Evolutionary conservation across 2,888 invertebrate species (phyloP).

Genomic region (Octonoba sinensis): DNA sequence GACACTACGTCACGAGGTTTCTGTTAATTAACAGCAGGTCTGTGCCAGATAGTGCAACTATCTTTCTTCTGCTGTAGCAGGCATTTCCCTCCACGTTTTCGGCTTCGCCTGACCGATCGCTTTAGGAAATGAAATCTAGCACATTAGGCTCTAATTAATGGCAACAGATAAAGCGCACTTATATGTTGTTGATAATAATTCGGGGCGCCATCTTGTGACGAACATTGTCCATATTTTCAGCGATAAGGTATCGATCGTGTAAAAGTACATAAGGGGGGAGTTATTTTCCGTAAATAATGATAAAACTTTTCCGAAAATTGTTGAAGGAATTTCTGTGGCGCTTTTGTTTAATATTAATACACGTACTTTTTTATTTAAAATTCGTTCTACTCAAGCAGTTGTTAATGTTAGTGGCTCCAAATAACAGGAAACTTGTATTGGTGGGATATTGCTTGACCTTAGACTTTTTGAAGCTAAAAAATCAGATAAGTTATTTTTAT

Average conservation of each 20-base stretch:
- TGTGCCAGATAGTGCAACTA: constrained; percentile 54
- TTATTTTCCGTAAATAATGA: no score
- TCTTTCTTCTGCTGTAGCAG: constrained; percentile 58
- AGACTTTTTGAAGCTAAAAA: no score
- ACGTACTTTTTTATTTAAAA: no score
- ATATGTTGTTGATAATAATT: constrained; percentile 49
- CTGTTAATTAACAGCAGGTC: constrained; percentile 53
- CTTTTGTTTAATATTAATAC: no score
- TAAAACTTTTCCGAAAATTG: no score
- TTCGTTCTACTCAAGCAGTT: no score
- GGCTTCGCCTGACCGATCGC: constrained; percentile 61
- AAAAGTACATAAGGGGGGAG: no score
- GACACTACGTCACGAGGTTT: constrained; percentile 51
- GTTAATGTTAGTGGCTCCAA: no score
- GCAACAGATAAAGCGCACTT: constrained; percentile 59
- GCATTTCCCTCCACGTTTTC: constrained; percentile 31
- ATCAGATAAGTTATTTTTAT: no score
- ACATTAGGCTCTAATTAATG: constrained; percentile 64
- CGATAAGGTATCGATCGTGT: constrained; percentile 47
- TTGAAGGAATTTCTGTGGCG: no score
- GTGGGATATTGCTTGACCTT: no score
- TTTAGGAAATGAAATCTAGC: constrained; percentile 63
- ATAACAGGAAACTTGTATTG: no score
- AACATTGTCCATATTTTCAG: constrained; percentile 14
- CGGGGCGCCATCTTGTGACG: not conserved